Conservation (phyloP, 2,888 invertebrate species). For the Drosophila mettleri region DNA sequence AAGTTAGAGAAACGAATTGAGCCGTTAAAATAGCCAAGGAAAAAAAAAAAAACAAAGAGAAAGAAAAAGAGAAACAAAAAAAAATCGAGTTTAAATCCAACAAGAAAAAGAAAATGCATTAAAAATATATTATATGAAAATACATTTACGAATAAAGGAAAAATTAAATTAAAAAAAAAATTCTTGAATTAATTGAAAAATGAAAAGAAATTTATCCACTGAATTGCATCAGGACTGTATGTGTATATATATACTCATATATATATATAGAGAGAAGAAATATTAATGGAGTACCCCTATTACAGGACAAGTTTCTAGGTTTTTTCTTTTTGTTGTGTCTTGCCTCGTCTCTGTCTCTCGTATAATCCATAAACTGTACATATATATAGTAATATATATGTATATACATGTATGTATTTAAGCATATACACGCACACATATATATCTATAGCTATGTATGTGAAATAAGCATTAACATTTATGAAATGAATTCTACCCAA, state of each 20-base stretch:
- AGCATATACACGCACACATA: slow-evolving; percentile 16
- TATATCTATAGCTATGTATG: slow-evolving; percentile 50
- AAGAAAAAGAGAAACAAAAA: slow-evolving; percentile 18
- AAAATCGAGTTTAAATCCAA: slow-evolving; percentile 35
- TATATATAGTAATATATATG: slow-evolving; percentile 22
- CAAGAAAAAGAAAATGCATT: slow-evolving; percentile 5
- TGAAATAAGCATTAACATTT: slow-evolving; percentile 60
- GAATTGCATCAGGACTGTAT: slow-evolving; percentile 61
- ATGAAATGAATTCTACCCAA: slow-evolving; percentile 46
- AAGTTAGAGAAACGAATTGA: slow-evolving; percentile 50
- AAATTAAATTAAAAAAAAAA: slow-evolving; percentile 4
- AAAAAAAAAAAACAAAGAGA: slow-evolving; percentile 7
- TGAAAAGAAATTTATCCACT: slow-evolving; percentile 46
- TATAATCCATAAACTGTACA: slow-evolving; percentile 26
- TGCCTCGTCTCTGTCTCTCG: slow-evolving; percentile 19
- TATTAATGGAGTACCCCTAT: slow-evolving; percentile 31
- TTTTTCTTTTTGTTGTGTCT: slow-evolving; percentile 14
- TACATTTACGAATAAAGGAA: slow-evolving; percentile 22
- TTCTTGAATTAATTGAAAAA: slow-evolving; percentile 16
- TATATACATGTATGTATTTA: slow-evolving; percentile 24
- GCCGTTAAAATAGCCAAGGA: slow-evolving; percentile 42
- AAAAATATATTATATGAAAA: slow-evolving; percentile 11
- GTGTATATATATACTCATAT: slow-evolving; percentile 40
- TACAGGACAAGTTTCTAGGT: slow-evolving; percentile 25
- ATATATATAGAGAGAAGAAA: slow-evolving; percentile 9